Evolutionary conservation across 2,113 vertebrate species (phyloP).

Genomic region (Cynoglossus semilaevis): DNA sequence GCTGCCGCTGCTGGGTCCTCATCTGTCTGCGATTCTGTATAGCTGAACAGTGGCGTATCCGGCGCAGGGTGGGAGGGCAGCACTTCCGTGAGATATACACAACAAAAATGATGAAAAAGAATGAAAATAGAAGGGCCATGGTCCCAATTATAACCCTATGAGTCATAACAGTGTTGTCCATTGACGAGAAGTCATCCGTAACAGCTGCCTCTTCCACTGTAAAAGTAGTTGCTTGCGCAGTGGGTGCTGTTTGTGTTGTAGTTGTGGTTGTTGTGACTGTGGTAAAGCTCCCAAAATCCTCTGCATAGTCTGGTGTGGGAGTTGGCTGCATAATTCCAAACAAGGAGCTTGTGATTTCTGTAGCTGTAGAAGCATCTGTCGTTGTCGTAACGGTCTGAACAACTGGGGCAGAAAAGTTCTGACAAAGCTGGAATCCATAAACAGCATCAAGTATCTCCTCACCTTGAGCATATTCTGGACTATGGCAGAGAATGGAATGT

Average conservation of each 20-base stretch:
- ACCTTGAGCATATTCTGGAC: slow-evolving; percentile 94
- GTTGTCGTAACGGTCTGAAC: slow-evolving; percentile 79
- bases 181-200: slow-evolving; percentile 85
- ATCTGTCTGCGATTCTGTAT: slow-evolving; percentile 98
- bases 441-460: slow-evolving; percentile 98
- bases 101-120: slow-evolving; percentile 99
- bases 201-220: slow-evolving; percentile 81
- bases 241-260: slow-evolving; percentile 69
- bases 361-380: slow-evolving; percentile 68
- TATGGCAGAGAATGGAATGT: slow-evolving; percentile 94
- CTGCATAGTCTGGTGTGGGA: slow-evolving; percentile 89
- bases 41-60: slow-evolving; percentile 96
- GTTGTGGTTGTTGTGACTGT: slow-evolving; percentile 74
- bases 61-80: slow-evolving; percentile 94
- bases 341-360: slow-evolving; percentile 84
- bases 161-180: slow-evolving; percentile 95
- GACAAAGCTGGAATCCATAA: slow-evolving; percentile 97
- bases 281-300: slow-evolving; percentile 94
- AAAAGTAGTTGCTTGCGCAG: slow-evolving; percentile 69
- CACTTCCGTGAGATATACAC: slow-evolving; percentile 98
- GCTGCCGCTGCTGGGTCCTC: slow-evolving; percentile 95
- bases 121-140: slow-evolving; percentile 98
- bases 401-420: slow-evolving; percentile 91
- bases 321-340: slow-evolving; percentile 91
- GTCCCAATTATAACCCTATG: slow-evolving; percentile 97